Conservation (phyloP, 2,888 invertebrate genomes). For the Pachliopta kotzebuea region DNA sequence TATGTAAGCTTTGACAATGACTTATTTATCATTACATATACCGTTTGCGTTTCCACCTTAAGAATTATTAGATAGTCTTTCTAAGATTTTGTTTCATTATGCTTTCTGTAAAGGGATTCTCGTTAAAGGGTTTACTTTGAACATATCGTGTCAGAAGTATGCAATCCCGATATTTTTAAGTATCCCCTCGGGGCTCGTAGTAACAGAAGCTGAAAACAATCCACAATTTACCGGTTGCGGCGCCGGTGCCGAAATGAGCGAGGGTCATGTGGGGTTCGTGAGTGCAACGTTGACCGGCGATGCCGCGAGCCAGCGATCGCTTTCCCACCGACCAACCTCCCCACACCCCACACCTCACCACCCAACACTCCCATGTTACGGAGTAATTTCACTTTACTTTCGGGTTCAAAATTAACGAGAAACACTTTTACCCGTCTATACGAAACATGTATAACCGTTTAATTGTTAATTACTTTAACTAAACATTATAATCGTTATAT, state of each 20-base stretch:
- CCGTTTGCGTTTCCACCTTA: too few relatives aligned
- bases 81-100: neutral
- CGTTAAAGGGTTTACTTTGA: neutral
- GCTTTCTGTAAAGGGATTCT: neutral
- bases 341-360: constrained; percentile 11
- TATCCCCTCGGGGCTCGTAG: constrained; percentile 49
- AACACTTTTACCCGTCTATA: neutral
- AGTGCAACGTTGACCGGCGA: constrained; percentile 71
- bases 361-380: neutral
- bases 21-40: too few relatives aligned
- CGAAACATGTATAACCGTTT: neutral
- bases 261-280: constrained; percentile 64
- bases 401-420: neutral
- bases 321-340: constrained; percentile 71
- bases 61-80: too few relatives aligned
- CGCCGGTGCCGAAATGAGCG: constrained; percentile 67
- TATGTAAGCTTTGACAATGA: too few relatives aligned
- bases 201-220: constrained; percentile 75
- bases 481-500: neutral
- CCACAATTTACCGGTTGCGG: constrained; percentile 65
- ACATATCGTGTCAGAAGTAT: constrained; percentile 31
- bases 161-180: constrained; percentile 52
- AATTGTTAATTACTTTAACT: neutral
- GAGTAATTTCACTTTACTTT: neutral
- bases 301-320: constrained; percentile 67